phyloP scores from a whole-genome alignment of 30 jellyfish, hydroid and myxozoan species.

The Aurelia aurita region DNA sequence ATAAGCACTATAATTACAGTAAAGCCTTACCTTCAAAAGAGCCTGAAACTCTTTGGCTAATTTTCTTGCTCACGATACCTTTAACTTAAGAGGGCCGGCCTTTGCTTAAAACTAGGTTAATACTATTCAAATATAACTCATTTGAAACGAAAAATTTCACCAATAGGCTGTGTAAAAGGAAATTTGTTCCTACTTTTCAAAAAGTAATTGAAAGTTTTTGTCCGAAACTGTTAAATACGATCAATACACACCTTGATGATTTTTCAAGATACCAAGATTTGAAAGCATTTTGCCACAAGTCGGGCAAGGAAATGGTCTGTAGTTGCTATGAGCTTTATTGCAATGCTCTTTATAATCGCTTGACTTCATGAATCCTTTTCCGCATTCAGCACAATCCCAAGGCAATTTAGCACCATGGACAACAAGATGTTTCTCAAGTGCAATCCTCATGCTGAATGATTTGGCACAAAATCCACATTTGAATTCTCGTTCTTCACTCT shows the following conservation, averaged over 20 bases:
- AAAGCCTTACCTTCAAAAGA: not conserved
- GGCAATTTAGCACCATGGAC: slow-evolving; percentile 80
- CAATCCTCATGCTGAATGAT: slow-evolving; percentile 63
- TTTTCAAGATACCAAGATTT: slow-evolving; percentile 64
- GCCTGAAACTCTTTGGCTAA: not conserved
- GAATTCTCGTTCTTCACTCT: slow-evolving; percentile 48
- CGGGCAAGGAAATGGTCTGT: slow-evolving; percentile 75
- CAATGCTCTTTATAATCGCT: slow-evolving; percentile 78
- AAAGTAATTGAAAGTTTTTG: no score
- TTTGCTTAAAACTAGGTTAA: no score
- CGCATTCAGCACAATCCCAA: slow-evolving; percentile 74
- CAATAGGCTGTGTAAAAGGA: no score
- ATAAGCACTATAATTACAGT: no score
- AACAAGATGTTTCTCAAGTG: slow-evolving; percentile 63
- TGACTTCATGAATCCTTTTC: slow-evolving; percentile 72
- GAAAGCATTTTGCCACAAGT: slow-evolving; percentile 77
- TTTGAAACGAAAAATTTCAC: no score
- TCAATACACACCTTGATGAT: slow-evolving; percentile 51
- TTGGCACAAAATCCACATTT: slow-evolving; percentile 71
- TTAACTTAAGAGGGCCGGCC: no score
- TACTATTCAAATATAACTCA: no score
- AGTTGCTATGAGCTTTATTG: slow-evolving; percentile 51
- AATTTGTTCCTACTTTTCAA: no score
- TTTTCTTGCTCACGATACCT: not conserved
- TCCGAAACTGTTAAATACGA: no score